A percentile compares a stretch with the other conserved stretches of the same genome.
Conservation (phyloP, 2,797 vertebrate genomes). For the Chelonia mydas region DNA sequence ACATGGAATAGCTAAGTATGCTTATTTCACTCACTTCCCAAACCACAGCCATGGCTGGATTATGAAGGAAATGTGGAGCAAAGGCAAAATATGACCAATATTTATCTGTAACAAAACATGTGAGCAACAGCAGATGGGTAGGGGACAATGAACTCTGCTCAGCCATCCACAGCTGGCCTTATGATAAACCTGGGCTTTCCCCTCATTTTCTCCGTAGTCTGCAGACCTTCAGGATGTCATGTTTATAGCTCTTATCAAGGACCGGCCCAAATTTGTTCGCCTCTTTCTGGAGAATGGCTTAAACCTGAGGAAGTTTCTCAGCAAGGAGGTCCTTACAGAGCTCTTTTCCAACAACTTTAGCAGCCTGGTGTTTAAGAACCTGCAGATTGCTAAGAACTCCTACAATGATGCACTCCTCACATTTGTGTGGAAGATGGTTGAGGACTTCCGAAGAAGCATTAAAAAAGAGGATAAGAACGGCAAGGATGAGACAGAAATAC, state of each 20-base stretch:
- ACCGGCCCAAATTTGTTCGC: constrained; percentile 84
- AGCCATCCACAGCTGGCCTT: too few relatives aligned
- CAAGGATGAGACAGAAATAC: constrained; percentile 78
- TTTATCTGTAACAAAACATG: neutral
- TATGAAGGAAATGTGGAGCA: neutral
- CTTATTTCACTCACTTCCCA: neutral
- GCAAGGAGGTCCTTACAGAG: constrained; percentile 81
- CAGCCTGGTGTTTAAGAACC: constrained; percentile 83
- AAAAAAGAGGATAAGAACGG: constrained; percentile 81
- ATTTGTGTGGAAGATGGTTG: constrained; percentile 85
- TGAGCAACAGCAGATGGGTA: neutral
- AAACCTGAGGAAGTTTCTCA: constrained; percentile 83
- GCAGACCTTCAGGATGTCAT: constrained; percentile 85
- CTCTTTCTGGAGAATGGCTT: constrained; percentile 87
- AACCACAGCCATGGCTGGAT: neutral
- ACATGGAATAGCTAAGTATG: neutral
- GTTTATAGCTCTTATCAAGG: constrained; percentile 85
- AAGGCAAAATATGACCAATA: neutral
- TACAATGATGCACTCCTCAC: constrained; percentile 84
- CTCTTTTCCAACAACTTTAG: constrained; percentile 84
- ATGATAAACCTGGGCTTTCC: neutral
- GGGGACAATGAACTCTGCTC: neutral
- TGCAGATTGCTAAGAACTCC: constrained; percentile 86
- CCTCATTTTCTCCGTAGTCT: constrained; percentile 72
- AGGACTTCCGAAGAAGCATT: constrained; percentile 80